These are phyloP conservation scores for Channallabes apus DNA, from an alignment of 2,797 vertebrate genomes.

Conservation along the genomic window DNA sequence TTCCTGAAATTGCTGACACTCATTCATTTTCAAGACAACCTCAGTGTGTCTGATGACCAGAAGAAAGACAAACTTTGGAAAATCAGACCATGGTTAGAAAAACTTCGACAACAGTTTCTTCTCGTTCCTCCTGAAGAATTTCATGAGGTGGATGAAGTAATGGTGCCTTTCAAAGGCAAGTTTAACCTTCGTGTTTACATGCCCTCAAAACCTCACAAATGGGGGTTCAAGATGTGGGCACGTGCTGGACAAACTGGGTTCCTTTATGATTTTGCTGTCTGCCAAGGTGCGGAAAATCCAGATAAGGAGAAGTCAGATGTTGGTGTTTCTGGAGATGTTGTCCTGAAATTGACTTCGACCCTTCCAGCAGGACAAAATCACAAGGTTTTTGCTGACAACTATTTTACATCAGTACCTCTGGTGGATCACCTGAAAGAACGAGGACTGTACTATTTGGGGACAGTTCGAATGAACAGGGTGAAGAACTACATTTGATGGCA, in stretches of 20 bases:
- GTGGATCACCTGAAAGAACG: too few relatives aligned
- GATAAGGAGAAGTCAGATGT: slow-evolving; percentile 18
- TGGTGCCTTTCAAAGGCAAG: slow-evolving; percentile 48
- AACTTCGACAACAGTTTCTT: slow-evolving; percentile 41
- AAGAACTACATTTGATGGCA: too few relatives aligned
- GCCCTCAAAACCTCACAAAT: slow-evolving; percentile 40
- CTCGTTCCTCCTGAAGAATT: slow-evolving; percentile 45
- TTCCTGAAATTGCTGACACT: too few relatives aligned
- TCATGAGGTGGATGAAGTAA: slow-evolving; percentile 49
- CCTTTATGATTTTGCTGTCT: slow-evolving; percentile 46
- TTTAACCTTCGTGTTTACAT: not conserved
- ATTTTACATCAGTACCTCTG: too few relatives aligned
- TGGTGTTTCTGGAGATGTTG: slow-evolving; percentile 43
- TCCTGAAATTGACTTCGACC: slow-evolving; percentile 40
- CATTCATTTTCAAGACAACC: too few relatives aligned
- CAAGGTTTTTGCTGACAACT: too few relatives aligned
- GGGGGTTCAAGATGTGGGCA: slow-evolving; percentile 42
- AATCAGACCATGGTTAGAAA: slow-evolving; percentile 45
- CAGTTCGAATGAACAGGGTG: too few relatives aligned
- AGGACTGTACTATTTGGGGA: too few relatives aligned
- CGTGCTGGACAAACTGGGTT: slow-evolving; percentile 35
- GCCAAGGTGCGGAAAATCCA: slow-evolving; percentile 39
- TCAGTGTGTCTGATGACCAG: too few relatives aligned
- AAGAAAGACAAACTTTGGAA: too few relatives aligned
- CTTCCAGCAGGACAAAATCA: too few relatives aligned